Evolutionary conservation across 2,113 vertebrate species (phyloP), one percentile per base, ranked within the genome.

Genomic region (Reinhardtius hippoglossoides): DNA sequence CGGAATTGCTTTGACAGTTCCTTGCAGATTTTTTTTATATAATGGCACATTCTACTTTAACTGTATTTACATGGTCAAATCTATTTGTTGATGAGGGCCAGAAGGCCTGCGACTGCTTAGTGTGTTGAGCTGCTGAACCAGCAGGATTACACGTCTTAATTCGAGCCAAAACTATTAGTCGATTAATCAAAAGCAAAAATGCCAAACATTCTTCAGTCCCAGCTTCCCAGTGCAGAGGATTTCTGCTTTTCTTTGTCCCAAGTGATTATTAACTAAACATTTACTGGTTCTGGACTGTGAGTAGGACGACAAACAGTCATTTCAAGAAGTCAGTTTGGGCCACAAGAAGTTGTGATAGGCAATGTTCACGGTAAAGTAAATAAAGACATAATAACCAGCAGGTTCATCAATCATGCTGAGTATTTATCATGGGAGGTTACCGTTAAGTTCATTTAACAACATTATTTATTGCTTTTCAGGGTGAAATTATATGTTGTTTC

Each of bases 51-150:
- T 35, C 18, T 37, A 64, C 37, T 52, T 35, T 10, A 2, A 14
- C 12, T 66, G n/a, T 18, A 67, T 80, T 80, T 71, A 26, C 57
- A 56, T 42, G 46, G 61, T 79, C 71, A 67, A 58, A 77, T 67
- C 8, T 24, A 20, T 24, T 9, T 21, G 48, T 46, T 58, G 13
- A 48, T 16, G 37, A 26, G 21, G 31, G 58, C n/a, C 65, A 52
- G 56, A 81, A 40, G 15, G 50, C 14, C 54, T n/a, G 55, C 1
- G 59, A 13, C 3, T 27, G 58, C 9, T 58, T 16, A 56, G 59
- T 16, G 3, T 56, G 35, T 12, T 10, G 27, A 44, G 55, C 65
- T 58, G 65, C 70, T 56, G 27, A 64, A 18, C 16, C 56, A 66
- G 37, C 14, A 54, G 24, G 62, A 31, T 46, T 23, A 80, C 37